Conservation (phyloP, 2,113 vertebrate genomes). For the Eidolon helvum region DNA sequence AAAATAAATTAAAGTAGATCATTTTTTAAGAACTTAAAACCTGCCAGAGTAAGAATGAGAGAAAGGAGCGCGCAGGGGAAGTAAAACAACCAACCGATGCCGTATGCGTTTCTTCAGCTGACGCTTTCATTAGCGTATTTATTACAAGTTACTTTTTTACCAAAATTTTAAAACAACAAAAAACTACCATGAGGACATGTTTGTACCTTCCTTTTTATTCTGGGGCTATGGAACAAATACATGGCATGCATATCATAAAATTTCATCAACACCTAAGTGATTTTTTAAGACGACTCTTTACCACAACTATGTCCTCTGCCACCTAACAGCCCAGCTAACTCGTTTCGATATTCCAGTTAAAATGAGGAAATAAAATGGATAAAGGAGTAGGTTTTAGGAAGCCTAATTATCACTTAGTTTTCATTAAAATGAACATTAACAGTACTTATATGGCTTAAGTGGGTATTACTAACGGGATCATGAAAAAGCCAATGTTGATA, state of each 20-base stretch:
- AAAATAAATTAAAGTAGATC: not conserved
- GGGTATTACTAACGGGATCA: not conserved
- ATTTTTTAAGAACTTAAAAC: not conserved
- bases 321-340: not conserved
- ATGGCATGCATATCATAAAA: not conserved
- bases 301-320: not conserved
- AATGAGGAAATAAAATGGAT: constrained; percentile 36
- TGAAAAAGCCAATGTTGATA: not conserved
- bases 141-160: not conserved
- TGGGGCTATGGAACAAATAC: not conserved
- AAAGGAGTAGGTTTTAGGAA: not conserved
- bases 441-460: constrained; percentile 7
- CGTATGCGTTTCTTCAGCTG: not conserved
- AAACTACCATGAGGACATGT: not conserved
- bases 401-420: not conserved
- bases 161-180: not conserved
- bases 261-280: not conserved
- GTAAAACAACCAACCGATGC: not conserved
- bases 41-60: not conserved
- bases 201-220: not conserved
- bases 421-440: constrained; percentile 21
- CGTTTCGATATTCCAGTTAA: constrained; percentile 15
- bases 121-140: not conserved
- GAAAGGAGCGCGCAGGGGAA: not conserved
- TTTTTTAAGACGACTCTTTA: constrained; percentile 1